Conservation (phyloP, 2,888 invertebrate genomes). For the Sinotaia quadrata region DNA sequence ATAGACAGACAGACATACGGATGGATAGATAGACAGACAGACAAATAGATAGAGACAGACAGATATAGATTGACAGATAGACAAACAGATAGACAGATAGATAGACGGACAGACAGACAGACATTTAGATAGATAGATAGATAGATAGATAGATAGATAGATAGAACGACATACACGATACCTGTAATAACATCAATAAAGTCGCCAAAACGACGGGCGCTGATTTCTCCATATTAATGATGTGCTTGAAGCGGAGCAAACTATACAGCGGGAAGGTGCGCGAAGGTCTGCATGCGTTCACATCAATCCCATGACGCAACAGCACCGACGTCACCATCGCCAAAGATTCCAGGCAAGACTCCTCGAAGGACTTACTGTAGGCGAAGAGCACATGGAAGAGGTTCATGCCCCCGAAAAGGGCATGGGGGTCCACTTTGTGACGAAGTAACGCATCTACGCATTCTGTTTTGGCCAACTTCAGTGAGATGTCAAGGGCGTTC, state of each 20-base stretch:
- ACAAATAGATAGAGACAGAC: no score
- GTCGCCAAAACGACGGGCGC: constrained; percentile 51
- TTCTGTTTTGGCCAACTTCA: constrained; percentile 55
- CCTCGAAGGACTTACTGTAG: constrained; percentile 55
- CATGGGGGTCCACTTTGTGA: constrained; percentile 37
- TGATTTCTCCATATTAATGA: constrained; percentile 49
- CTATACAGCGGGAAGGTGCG: constrained; percentile 66
- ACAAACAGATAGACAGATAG: no score
- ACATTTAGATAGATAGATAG: no score
- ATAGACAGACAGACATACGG: no score
- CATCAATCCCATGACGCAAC: constrained; percentile 54
- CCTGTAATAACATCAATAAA: constrained; percentile 44
- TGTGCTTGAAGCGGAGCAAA: constrained; percentile 52
- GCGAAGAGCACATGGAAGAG: constrained; percentile 64
- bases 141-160: no score
- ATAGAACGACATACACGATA: no score
- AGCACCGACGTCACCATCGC: constrained; percentile 58
- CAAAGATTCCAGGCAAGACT: constrained; percentile 53
- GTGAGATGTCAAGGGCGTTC: constrained; percentile 56
- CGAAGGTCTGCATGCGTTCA: constrained; percentile 51
- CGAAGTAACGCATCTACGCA: constrained; percentile 59
- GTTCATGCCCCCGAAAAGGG: constrained; percentile 61
- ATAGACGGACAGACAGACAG: no score
- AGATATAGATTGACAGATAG: no score
- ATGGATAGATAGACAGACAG: no score